These are phyloP conservation scores for Oreochromis mossambicus DNA, from an alignment of 2,797 vertebrate genomes.

Conservation along the genomic window DNA sequence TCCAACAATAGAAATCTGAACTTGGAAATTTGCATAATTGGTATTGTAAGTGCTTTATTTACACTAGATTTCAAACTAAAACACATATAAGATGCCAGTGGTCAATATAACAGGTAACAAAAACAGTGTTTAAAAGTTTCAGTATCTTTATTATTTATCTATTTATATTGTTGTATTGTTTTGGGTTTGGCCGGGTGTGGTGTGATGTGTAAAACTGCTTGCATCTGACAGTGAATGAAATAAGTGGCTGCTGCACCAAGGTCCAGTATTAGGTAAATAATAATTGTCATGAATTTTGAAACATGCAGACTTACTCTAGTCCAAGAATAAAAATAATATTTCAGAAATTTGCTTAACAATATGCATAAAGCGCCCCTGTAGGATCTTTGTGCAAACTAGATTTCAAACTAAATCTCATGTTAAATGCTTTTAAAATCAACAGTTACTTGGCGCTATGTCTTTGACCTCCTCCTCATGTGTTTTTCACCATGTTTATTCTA, in stretches of 20 bases:
- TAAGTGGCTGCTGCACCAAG: background rate
- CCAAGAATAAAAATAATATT: background rate
- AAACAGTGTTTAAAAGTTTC: background rate
- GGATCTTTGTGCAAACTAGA: background rate
- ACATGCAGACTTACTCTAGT: background rate
- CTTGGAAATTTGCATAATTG: background rate
- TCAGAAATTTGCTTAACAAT: background rate
- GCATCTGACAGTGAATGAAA: background rate
- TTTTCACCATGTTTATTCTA: background rate
- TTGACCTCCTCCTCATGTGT: fast-evolving
- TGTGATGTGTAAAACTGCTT: background rate
- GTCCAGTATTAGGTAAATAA: background rate
- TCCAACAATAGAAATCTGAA: background rate
- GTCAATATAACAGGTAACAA: background rate
- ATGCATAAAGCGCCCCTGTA: background rate
- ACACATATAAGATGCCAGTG: fast-evolving
- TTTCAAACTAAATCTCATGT: background rate
- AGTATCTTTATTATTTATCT: background rate
- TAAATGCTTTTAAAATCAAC: background rate
- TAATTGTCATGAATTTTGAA: background rate
- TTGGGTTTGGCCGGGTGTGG: background rate
- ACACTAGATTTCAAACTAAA: background rate
- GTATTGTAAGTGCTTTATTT: background rate
- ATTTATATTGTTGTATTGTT: background rate
- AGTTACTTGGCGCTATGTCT: too few species aligned